phyloP scores from a whole-genome alignment of 1,140 invertebrate species.

The Brachionus koreanus region DNA sequence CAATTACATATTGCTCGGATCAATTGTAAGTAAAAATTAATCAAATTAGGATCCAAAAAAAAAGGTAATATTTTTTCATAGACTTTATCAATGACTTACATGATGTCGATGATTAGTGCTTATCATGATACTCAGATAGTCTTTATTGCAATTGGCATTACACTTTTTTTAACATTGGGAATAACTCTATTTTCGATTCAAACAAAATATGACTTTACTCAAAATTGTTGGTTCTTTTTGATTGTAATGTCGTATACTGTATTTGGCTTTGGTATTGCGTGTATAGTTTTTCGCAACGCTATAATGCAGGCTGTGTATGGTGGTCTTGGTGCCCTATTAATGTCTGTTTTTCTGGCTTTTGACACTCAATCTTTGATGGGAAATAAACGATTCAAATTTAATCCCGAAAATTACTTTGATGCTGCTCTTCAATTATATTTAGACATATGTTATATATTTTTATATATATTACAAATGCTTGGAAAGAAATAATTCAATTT shows the following conservation, averaged over 20 bases:
- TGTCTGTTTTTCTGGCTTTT: conserved; percentile 64
- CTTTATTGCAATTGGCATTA: conserved; percentile 62
- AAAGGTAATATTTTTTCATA: conserved; percentile 48
- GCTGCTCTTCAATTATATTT: conserved; percentile 66
- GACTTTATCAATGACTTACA: conserved; percentile 62
- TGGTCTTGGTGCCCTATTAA: conserved; percentile 57
- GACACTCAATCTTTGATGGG: conserved; percentile 70
- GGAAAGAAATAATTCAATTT: conserved; percentile 22
- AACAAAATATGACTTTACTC: conserved; percentile 59
- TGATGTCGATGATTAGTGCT: conserved; percentile 56
- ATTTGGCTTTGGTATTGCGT: conserved; percentile 60
- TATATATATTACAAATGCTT: conserved; percentile 60
- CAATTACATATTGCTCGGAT: conserved; percentile 19
- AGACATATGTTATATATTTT: conserved; percentile 67
- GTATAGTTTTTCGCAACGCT: conserved; percentile 49
- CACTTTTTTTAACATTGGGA: conserved; percentile 60
- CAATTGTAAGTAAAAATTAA: conserved; percentile 7
- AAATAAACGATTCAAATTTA: conserved; percentile 63
- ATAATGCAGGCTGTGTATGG: conserved; percentile 59
- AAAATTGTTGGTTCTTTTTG: conserved; percentile 53
- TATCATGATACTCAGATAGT: conserved; percentile 44
- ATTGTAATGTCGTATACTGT: conserved; percentile 61
- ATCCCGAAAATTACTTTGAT: conserved; percentile 66
- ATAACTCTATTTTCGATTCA: conserved; percentile 63
- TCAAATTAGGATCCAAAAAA: background rate